Evolutionary conservation across 2,797 vertebrate species (phyloP).

Genomic region (Mus minutoides): DNA sequence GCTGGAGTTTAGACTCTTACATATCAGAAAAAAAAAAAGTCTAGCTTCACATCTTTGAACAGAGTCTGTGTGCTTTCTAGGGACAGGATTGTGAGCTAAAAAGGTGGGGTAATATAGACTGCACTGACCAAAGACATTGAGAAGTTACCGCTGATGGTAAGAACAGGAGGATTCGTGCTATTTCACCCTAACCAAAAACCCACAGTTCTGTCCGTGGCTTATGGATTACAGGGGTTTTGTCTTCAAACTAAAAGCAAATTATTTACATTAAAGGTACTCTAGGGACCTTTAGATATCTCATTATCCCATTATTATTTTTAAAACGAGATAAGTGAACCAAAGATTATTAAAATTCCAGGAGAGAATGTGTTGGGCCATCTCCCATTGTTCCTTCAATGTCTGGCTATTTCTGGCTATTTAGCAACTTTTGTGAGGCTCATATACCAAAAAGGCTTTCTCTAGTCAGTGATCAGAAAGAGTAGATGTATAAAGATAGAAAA

Average conservation of each 20-base stretch:
- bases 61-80: background rate
- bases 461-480: background rate
- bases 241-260: conserved; percentile 65
- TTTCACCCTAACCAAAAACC: background rate
- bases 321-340: conserved; percentile 30
- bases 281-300: background rate
- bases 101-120: background rate
- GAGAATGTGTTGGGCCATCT: background rate
- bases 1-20: background rate
- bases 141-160: background rate
- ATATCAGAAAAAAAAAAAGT: background rate
- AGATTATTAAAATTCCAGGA: conserved; percentile 29
- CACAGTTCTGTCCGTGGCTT: conserved; percentile 20
- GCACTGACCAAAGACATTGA: background rate
- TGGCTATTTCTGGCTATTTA: background rate
- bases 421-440: conserved; percentile 1
- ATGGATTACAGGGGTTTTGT: conserved; percentile 13
- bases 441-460: conserved; percentile 4
- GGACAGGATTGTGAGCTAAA: background rate
- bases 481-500: conserved; percentile 1
- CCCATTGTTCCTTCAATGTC: background rate
- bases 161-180: background rate
- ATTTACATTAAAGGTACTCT: conserved; percentile 24
- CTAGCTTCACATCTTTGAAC: background rate
- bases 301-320: conserved; percentile 25